Evolutionary conservation across 2,113 vertebrate species (phyloP), one percentile per base, ranked within the genome.

Genomic region (Notechis scutatus): DNA sequence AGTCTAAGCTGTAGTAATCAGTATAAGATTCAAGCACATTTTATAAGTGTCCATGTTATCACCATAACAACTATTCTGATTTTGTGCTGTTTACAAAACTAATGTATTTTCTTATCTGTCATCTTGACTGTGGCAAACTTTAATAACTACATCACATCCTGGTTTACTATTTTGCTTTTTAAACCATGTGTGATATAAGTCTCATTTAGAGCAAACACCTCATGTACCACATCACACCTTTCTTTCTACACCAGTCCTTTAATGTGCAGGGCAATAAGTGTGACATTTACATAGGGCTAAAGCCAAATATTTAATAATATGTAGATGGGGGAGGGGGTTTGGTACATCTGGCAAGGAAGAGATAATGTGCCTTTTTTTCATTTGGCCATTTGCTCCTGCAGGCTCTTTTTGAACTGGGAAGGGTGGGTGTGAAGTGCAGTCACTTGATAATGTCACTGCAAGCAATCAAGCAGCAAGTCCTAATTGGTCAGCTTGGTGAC

Each of bases 371-470:
- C 39, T 8, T 74, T 24, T 24, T 52, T 89, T 23, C 39, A 7
- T 23, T 24, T 55, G 34, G 20, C 85, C 89, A 59, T 85, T n/a
- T 50, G 88, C 50, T 90, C 52, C 64, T 39, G 59, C 11, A 74
- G 47, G n/a, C 85, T 91, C 85, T 93, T 91, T 59, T 57, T 90
- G 59, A n/a, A 34, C 21, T 56, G 56, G 7, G 52, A 12, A 23
- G 54, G 26, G 34, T 14, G 8, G 9, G 47, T 50, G 47, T 50
- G 18, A 64, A 42, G 74, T 26, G 56, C 86, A 85, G 74, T 81
- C 74, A 64, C 89, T 90, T 87, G 92, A 90, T 93, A 90, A 93
- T 93, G 89, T 90, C 29, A 26, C 74, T 93, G 89, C 55, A 90
- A 93, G 92, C 88, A 90, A 90, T 92, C 74, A 87, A 89, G 74